A percentile compares a stretch with the other conserved stretches of the same genome.
These are phyloP conservation scores for Ellobius talpinus DNA, from an alignment of 2,113 vertebrate genomes.

Conservation along the genomic window DNA sequence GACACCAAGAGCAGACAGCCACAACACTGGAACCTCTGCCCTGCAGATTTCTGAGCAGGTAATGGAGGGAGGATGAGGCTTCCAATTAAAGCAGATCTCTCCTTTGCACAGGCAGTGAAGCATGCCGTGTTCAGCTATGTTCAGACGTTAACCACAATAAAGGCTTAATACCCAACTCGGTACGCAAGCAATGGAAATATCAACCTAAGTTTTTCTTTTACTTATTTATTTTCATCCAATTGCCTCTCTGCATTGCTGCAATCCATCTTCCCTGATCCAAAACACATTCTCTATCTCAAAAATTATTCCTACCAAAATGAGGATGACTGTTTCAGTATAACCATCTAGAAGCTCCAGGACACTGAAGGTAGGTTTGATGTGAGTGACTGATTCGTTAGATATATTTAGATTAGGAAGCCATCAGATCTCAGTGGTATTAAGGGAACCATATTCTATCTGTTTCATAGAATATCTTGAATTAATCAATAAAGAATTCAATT, in stretches of 20 bases:
- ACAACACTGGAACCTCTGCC: neutral
- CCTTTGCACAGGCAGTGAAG: neutral
- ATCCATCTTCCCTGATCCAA: neutral
- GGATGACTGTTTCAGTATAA: neutral
- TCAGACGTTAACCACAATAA: neutral
- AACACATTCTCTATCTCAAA: neutral
- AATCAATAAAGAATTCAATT: neutral
- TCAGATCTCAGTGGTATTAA: neutral
- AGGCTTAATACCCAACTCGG: neutral
- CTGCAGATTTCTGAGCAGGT: neutral
- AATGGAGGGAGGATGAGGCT: rapidly evolving
- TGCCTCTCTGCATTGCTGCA: neutral
- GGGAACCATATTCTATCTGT: neutral
- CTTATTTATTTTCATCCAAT: neutral
- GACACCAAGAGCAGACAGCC: neutral
- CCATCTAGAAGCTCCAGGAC: neutral
- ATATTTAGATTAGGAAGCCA: neutral
- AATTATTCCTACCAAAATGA: neutral
- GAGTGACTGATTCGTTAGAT: neutral
- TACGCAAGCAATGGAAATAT: neutral
- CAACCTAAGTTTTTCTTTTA: neutral
- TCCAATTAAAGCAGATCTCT: neutral
- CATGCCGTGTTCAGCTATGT: neutral
- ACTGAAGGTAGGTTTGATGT: neutral
- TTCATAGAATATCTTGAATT: neutral